Percentiles rank a stretch among this genome's conserved stretches.
These are phyloP conservation scores for Phalacrocorax pelagicus DNA, from an alignment of 2,113 vertebrate species.

Conservation along the genomic window DNA sequence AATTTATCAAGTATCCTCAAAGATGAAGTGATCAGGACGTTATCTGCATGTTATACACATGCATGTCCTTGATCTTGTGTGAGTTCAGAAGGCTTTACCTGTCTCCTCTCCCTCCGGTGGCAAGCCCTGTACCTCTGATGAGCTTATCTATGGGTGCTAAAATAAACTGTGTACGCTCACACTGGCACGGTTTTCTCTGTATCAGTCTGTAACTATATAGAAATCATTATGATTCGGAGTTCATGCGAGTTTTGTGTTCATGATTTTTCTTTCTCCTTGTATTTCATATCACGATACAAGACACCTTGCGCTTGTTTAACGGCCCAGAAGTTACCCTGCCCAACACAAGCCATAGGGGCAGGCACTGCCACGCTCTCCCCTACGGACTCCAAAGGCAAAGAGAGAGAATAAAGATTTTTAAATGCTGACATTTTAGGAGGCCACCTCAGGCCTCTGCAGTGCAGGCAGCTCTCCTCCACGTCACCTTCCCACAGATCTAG, in stretches of 20 bases:
- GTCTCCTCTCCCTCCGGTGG: background rate
- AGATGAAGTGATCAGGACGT: background rate
- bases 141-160: background rate
- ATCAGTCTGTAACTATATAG: background rate
- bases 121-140: background rate
- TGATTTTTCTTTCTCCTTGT: background rate
- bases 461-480: background rate
- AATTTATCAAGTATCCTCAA: background rate
- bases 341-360: too few relatives aligned
- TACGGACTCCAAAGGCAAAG: background rate
- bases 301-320: background rate
- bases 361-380: background rate
- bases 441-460: background rate
- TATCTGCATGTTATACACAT: accelerated
- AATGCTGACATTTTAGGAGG: background rate
- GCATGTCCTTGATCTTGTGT: accelerated
- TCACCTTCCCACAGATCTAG: background rate
- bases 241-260: background rate
- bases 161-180: background rate
- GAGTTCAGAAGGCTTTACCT: background rate
- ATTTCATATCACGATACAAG: background rate
- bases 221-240: accelerated
- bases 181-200: accelerated
- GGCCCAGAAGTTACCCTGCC: background rate
- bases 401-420: background rate